Base-by-base conservation (phyloP, 2,797 vertebrate species). In the Arrhamphus sclerolepis region DNA sequence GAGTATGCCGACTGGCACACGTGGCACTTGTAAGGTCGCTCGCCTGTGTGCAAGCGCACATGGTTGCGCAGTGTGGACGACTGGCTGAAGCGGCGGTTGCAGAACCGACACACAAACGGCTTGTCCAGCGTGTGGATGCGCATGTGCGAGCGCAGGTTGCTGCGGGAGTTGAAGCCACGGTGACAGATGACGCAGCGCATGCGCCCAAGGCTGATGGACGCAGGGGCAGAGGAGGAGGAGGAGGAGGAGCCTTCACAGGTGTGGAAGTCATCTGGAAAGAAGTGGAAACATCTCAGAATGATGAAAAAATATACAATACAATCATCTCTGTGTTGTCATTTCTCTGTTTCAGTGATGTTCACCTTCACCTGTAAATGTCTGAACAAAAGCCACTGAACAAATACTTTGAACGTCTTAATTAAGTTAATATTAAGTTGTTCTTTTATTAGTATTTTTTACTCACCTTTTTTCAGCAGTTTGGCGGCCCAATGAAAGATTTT, bases 61-160 rank as follows among this genome's bases (percentile, higher is more conserved):
- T 98, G 97, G 92, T 98, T 98, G 56, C 96, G 89, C 71, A 98
- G 92, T 2, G 96, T 98, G 85, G 96, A 98, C 16, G 96, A 98
- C 93, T 98, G 96, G 90, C 96, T 98, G 93, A 98, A 98, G 87
- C 97, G 96, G 3, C 97, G 96, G 89, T 93, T 97, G 89, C 97
- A 98, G 93, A 98, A 98, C 82, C 96, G 96, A 72, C 96, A 98
- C 39, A 95, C 94, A 22, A 98, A 98, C 5, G 97, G 96, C 71
- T 98, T 98, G 94, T 98, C 97, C 92, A 98, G 92, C 0, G 96
- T 98, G 94, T 98, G 97, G 84, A 98, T 98, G 72, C 97, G 94
- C 96, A 98, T 98, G 94, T 98, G 97, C 0, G 97, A 98, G 85
- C 96, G 96, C 66, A 98, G 90, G 91, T 98, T 98, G 86, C 95